phyloP scores from a whole-genome alignment of 2,797 vertebrate species.

The Helicolenus hilgendorfi region DNA sequence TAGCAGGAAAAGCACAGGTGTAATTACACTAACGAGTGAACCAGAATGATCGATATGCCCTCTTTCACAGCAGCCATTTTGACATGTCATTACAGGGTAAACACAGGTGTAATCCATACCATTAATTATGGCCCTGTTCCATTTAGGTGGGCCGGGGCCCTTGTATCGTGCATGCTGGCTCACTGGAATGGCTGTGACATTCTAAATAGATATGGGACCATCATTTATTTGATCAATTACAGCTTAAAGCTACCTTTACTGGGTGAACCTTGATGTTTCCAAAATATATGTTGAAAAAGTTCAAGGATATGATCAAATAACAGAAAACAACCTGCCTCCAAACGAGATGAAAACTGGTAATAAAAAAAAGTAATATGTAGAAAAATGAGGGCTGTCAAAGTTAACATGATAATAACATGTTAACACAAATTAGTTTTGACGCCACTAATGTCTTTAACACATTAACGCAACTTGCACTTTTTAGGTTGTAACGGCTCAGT shows the following conservation, averaged over 20 bases:
- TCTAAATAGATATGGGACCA: background rate
- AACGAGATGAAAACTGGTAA: background rate
- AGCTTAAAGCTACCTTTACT: background rate
- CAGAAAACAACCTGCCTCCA: background rate
- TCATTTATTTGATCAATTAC: background rate
- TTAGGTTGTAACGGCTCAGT: no score
- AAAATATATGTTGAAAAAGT: background rate
- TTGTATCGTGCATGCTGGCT: no score
- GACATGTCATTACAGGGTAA: no score
- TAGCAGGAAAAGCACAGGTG: background rate
- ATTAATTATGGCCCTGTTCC: background rate
- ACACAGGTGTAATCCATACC: no score
- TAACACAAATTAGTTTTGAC: no score
- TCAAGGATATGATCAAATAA: background rate
- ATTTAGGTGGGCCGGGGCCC: no score
- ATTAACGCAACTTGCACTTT: no score
- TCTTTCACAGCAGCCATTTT: no score
- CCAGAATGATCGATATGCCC: background rate
- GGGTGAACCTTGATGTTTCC: background rate
- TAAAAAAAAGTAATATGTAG: background rate
- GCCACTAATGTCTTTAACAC: background rate
- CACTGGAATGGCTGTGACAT: background rate
- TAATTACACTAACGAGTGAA: background rate
- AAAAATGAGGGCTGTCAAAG: no score
- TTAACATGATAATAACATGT: no score